Evolutionary conservation across 1,140 invertebrate species (phyloP), one percentile per base, ranked within the genome.

Genomic region (Megalopta genalis): DNA sequence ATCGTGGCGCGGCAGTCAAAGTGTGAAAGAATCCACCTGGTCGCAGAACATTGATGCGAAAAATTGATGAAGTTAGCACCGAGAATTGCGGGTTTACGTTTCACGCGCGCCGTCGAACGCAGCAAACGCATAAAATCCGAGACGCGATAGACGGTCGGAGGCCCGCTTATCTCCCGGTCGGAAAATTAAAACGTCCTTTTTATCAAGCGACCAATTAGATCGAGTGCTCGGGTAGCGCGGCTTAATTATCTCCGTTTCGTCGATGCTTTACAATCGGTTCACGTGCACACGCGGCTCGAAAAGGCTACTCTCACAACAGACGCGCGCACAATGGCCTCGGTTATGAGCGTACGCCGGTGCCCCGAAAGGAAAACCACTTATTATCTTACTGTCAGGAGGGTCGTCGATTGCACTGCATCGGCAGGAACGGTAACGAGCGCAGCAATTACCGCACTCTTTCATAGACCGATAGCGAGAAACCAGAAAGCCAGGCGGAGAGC

Each of bases 281-380:
- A 64, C 77, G 54, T 80, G 72, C 78, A 69, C 78, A 69, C 63
- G 63, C 42, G 39, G 39, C n/a, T 39, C 46, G 73, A 77, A 59
- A 81, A 59, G 59, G 60, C 75, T 54, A 71, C 52, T 68, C 52
- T 77, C 57, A 80, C 46, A 76, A 32, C 14, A 64, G 63, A 67
- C 49, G 46, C 18, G 62, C 18, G 67, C 39, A 81, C 80, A 78
- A 81, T 81, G 64, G 76, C 16, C 37, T 68, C 69, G 68, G 80
- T 82, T 79, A 79, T 77, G 78, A 65, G 77, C 84, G 49, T 81
- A 83, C 84, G 73, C 77, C 73, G 62, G 16, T 60, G 77, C 84
- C 75, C 49, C 77, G 81, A 86, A 86, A 86, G 85, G 84, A 87
- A 86, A 87, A 87, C 84, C 85, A 87, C 82, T 87, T 87, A 87